Base-by-base conservation (phyloP, 2,888 invertebrate genomes). In the Caradrina kadenii region DNA sequence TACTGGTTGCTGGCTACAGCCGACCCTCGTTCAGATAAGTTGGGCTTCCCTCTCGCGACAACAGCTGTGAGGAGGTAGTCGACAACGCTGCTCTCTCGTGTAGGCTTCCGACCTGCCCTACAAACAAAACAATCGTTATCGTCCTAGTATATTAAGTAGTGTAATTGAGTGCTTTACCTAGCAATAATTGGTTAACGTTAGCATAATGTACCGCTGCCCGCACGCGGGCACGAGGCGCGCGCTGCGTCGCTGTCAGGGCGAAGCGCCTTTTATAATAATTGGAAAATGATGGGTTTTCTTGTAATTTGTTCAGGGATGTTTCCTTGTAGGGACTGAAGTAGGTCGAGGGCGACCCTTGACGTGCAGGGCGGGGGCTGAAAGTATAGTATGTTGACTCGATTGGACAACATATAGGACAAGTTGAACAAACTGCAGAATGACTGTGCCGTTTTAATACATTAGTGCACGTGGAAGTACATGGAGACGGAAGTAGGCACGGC, bases 131-230 rank as follows among this genome's bases (percentile, higher is more conserved):
- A 10, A 22, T 22, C 15, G 22, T 69, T 10, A 22, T 22, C 15
- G 22, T 69, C 17, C 26, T 35, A 26, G 15, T 21, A 35, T 70
- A 49, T 52, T 71, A 61, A 61, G 63, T 77, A 76, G 67, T 62
- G 26, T 76, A 72, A 72, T 76, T 66, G 72, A 76, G 77, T 76
- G 77, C 76, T 77, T 76, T 76, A 76, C 53, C 17, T 76, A 76
- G 76, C 76, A 77, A 76, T 77, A 77, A 72, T 63, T 61, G 50
- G 59, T 72, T 66, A 54, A 76, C 52, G 58, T 53, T 63, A 72
- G 63, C 71, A 50, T 52, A 63, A n/a, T 60, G 31, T 21, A 21
- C 19, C 21, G 72, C 35, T 60, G 31, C 0, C 6, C 8, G 19
- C 11, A 17, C 1, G 52, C 3, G 1, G n/a, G 58, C 7, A 4